A percentile compares a stretch with the other conserved stretches of the same genome.
These are phyloP conservation scores for Himalopsyche japonica DNA, from an alignment of 2,888 invertebrate species.

Conservation along the genomic window DNA sequence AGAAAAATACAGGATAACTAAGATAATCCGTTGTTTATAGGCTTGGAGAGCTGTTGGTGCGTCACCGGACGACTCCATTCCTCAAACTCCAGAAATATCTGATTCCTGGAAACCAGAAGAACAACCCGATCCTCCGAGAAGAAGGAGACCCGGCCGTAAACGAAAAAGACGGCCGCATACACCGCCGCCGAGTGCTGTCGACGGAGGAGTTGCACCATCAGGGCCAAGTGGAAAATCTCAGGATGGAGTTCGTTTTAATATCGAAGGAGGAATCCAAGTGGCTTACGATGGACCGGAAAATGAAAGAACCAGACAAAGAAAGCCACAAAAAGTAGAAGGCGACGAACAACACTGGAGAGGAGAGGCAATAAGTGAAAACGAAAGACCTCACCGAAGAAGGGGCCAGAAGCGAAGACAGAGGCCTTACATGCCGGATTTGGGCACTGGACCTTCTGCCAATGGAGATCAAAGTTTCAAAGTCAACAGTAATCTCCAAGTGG, in stretches of 20 bases:
- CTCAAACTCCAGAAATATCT: slow-evolving; percentile 41
- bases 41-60: slow-evolving; percentile 57
- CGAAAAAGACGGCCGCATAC: slow-evolving; percentile 64
- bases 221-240: slow-evolving; percentile 6
- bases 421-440: slow-evolving; percentile 45
- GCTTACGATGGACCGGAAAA: slow-evolving; percentile 44
- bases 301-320: slow-evolving; percentile 41
- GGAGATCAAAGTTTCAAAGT: slow-evolving; percentile 35
- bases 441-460: slow-evolving; percentile 42
- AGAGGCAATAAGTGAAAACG: slow-evolving; percentile 49
- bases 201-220: slow-evolving; percentile 29
- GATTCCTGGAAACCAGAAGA: slow-evolving; percentile 44
- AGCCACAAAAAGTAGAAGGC: slow-evolving; percentile 49
- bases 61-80: slow-evolving; percentile 36
- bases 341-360: slow-evolving; percentile 49
- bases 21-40: slow-evolving; percentile 49
- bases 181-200: slow-evolving; percentile 45
- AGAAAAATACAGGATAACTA: no score
- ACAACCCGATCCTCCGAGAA: slow-evolving; percentile 50
- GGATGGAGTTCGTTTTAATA: slow-evolving; percentile 18
- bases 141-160: slow-evolving; percentile 59
- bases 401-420: slow-evolving; percentile 49
- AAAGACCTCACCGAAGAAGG: slow-evolving; percentile 50
- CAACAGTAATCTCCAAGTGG: slow-evolving; percentile 1
- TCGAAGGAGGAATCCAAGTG: slow-evolving; percentile 17